Evolutionary conservation across 2,797 vertebrate genomes (phyloP).

Genomic region (Chaenodraco wilsoni): DNA sequence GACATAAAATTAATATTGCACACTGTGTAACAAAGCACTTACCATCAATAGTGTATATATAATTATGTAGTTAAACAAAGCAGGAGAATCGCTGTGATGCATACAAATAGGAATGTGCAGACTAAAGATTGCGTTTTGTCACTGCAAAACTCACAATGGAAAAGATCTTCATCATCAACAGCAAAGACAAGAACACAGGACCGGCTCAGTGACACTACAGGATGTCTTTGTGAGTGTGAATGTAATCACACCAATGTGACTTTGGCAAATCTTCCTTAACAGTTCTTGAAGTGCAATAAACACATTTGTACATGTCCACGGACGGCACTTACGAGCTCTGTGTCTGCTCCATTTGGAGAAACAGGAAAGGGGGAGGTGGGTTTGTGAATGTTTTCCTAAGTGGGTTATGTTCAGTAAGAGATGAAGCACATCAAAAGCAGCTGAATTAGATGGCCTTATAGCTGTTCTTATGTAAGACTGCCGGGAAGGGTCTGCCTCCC

Average conservation of each 20-base stretch:
- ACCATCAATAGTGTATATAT: background rate
- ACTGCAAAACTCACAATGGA: background rate
- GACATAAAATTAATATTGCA: background rate
- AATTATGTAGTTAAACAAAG: background rate
- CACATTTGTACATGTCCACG: constrained; percentile 11
- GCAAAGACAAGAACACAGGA: constrained; percentile 16
- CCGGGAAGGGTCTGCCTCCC: constrained; percentile 65
- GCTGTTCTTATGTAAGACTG: constrained; percentile 78
- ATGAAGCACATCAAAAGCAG: constrained; percentile 50
- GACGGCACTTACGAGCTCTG: constrained; percentile 18
- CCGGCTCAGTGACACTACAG: constrained; percentile 20
- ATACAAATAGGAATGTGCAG: background rate
- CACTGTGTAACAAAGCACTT: constrained; percentile 1
- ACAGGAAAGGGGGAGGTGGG: background rate
- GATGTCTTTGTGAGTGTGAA: constrained; percentile 21
- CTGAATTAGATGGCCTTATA: constrained; percentile 60
- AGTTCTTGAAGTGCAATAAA: constrained; percentile 28
- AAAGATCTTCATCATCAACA: background rate
- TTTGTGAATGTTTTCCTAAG: constrained; percentile 54
- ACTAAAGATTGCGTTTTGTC: background rate
- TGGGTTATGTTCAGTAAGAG: constrained; percentile 54
- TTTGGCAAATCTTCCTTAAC: constrained; percentile 16
- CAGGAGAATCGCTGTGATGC: background rate
- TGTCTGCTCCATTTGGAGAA: constrained; percentile 27
- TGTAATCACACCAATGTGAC: constrained; percentile 12